These are phyloP conservation scores for Meliscaeva auricollis DNA, from an alignment of 2,888 invertebrate genomes.

Conservation along the genomic window DNA sequence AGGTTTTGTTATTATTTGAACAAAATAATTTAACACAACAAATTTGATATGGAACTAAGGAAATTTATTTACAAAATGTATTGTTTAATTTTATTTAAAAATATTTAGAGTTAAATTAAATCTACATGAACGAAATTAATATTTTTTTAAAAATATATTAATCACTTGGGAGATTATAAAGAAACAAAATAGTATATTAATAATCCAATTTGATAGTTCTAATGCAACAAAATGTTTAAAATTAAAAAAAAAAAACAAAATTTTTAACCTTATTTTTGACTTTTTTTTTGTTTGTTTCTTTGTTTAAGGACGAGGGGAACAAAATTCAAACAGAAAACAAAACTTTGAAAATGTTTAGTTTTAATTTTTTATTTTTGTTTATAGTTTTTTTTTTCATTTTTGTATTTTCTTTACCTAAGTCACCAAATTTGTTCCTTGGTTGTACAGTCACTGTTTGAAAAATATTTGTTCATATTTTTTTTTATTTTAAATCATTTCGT, in stretches of 20 bases:
- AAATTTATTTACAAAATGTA: conserved; percentile 68
- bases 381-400: conserved; percentile 58
- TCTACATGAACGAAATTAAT: conserved; percentile 48
- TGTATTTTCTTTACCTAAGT: conserved; percentile 87
- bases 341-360: conserved; percentile 49
- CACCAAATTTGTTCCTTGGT: conserved; percentile 89
- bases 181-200: conserved; percentile 23
- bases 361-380: conserved; percentile 42
- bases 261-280: conserved; percentile 40
- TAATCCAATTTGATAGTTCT: conserved; percentile 49
- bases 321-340: conserved; percentile 64
- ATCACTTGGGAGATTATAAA: conserved; percentile 43
- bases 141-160: conserved; percentile 68
- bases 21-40: conserved; percentile 44
- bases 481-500: conserved; percentile 74
- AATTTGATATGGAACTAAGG: conserved; percentile 54
- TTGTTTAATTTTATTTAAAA: conserved; percentile 17
- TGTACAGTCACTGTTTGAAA: conserved; percentile 87
- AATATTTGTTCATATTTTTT: conserved; percentile 76
- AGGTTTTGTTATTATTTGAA: conserved; percentile 12
- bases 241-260: conserved; percentile 34
- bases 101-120: conserved; percentile 27
- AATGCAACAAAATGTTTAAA: conserved; percentile 49
- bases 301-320: conserved; percentile 37
- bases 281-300: conserved; percentile 25